A percentile compares a stretch with the other conserved stretches of the same genome.
These are phyloP conservation scores for Parthenolecanium corni DNA, from an alignment of 2,888 invertebrate genomes.

Conservation along the genomic window DNA sequence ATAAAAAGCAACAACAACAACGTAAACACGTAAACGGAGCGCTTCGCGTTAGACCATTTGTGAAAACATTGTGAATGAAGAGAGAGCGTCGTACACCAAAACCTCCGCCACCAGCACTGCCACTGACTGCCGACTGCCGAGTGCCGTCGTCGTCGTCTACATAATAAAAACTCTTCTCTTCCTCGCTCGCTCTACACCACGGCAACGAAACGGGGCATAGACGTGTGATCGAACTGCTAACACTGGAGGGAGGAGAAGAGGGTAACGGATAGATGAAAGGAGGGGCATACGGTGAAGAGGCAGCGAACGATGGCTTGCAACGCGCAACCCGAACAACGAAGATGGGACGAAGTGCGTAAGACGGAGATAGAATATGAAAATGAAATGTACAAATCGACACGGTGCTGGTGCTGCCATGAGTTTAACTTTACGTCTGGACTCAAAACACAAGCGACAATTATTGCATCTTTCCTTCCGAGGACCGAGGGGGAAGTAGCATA, in stretches of 20 bases:
- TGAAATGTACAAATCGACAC: too few species aligned
- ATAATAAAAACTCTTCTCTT: too few species aligned
- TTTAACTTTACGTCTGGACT: too few species aligned
- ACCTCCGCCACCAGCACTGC: conserved; percentile 36
- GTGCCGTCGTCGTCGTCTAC: too few species aligned
- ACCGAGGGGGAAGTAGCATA: too few species aligned
- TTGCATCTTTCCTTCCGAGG: too few species aligned
- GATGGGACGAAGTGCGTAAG: conserved; percentile 42
- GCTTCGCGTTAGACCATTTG: conserved; percentile 20
- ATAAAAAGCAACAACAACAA: conserved; percentile 16
- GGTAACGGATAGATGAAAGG: conserved; percentile 33
- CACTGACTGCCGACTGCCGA: too few species aligned
- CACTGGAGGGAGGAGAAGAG: not conserved
- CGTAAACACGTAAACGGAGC: conserved; percentile 25
- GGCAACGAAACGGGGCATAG: conserved; percentile 35
- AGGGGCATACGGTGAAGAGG: conserved; percentile 35
- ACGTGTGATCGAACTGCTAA: not conserved
- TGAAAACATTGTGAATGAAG: conserved; percentile 24
- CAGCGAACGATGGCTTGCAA: conserved; percentile 45
- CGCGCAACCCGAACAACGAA: conserved; percentile 42
- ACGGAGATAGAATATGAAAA: conserved; percentile 33
- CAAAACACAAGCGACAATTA: too few species aligned
- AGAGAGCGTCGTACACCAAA: conserved; percentile 13
- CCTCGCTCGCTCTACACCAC: too few species aligned
- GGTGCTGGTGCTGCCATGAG: not conserved